Percentiles rank a stretch among this genome's conserved stretches.
These are phyloP conservation scores for Turritopsis dohrnii DNA, from an alignment of 30 jellyfish, hydroid and myxozoan species.

Conservation along the genomic window DNA sequence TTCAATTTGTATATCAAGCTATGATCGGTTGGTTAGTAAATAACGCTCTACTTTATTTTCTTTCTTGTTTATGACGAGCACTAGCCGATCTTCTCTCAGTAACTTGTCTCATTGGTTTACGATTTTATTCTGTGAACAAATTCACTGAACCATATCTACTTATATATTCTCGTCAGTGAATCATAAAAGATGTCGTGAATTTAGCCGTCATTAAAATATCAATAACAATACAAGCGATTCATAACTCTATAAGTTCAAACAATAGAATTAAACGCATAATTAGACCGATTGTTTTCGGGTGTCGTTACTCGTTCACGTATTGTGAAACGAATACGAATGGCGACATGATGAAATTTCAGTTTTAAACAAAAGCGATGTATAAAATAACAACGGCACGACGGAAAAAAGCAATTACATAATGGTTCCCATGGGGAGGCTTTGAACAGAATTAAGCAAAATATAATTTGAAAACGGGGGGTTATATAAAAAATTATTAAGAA, in stretches of 20 bases:
- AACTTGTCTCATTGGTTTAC: conserved; percentile 38
- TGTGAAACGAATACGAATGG: conserved; percentile 20
- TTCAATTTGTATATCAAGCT: neutral
- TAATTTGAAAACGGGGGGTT: neutral
- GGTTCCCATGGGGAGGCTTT: conserved; percentile 12
- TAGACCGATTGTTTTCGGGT: conserved; percentile 39
- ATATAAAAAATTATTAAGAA: neutral
- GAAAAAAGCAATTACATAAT: conserved; percentile 17
- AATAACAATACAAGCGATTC: conserved; percentile 26
- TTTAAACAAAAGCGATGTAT: neutral
- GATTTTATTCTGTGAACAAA: conserved; percentile 31
- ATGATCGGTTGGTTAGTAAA: neutral
- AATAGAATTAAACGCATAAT: conserved; percentile 44
- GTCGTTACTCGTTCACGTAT: conserved; percentile 22
- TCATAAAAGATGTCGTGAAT: conserved; percentile 31
- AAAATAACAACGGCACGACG: conserved; percentile 11
- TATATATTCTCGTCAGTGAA: conserved; percentile 25
- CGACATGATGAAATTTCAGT: neutral
- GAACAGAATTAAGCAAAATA: neutral
- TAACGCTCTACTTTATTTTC: neutral
- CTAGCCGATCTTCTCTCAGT: conserved; percentile 22
- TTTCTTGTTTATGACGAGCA: conserved; percentile 11
- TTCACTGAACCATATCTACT: conserved; percentile 42
- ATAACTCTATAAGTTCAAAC: conserved; percentile 22
- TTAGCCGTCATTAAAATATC: conserved; percentile 28